These are phyloP conservation scores for Paradoxurus hermaphroditus DNA, from an alignment of 2,113 vertebrate genomes.

Conservation along the genomic window DNA sequence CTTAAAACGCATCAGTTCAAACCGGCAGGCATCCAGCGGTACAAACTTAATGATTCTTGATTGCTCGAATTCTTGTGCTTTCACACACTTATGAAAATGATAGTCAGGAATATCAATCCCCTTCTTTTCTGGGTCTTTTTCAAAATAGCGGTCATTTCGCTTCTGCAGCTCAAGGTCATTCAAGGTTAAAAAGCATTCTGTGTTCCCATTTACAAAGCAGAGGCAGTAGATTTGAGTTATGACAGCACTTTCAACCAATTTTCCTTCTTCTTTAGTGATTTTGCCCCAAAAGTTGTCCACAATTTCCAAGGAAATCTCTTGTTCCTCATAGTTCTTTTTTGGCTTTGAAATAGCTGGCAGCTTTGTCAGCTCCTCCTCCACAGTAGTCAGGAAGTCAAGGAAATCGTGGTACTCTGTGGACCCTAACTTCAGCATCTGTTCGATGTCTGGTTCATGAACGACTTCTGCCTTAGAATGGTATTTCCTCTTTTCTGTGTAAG, in stretches of 20 bases:
- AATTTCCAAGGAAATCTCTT: conserved; percentile 92
- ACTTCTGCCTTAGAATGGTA: conserved; percentile 93
- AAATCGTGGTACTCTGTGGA: conserved; percentile 90
- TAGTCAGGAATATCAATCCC: conserved; percentile 90
- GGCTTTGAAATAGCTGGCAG: conserved; percentile 83
- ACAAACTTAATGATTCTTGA: conserved; percentile 90
- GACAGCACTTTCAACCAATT: conserved; percentile 84
- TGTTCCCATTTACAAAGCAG: conserved; percentile 89
- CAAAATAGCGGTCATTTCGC: conserved; percentile 85
- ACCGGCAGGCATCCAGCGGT: conserved; percentile 89
- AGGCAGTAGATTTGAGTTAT: conserved; percentile 92
- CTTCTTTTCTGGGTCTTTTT: conserved; percentile 83
- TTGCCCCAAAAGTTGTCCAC: conserved; percentile 93
- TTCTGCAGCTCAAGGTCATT: conserved; percentile 91
- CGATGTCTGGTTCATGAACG: conserved; percentile 88
- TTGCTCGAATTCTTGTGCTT: conserved; percentile 86
- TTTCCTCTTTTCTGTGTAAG: conserved; percentile 91
- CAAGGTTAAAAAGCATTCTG: conserved; percentile 93
- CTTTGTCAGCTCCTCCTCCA: conserved; percentile 93
- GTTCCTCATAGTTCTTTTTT: conserved; percentile 91
- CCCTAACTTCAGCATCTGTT: conserved; percentile 97
- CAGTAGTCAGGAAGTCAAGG: conserved; percentile 87
- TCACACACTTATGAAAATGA: conserved; percentile 92
- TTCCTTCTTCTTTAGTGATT: conserved; percentile 89
- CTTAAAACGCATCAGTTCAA: conserved; percentile 95